Evolutionary conservation across 2,888 invertebrate genomes (phyloP).

Genomic region (Sesia apiformis): DNA sequence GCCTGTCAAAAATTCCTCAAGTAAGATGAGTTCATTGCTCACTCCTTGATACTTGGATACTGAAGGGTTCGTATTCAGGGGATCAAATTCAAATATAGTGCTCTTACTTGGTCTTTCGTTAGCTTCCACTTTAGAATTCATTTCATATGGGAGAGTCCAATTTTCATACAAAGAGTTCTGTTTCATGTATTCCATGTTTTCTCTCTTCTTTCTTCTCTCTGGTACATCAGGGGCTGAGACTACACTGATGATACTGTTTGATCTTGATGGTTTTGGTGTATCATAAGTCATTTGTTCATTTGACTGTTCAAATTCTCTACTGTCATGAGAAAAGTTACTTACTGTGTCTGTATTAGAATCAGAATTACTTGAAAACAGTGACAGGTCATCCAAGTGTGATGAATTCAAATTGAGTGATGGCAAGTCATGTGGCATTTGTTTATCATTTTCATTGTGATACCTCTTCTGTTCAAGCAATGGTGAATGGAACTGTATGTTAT

Average conservation of each 20-base stretch:
- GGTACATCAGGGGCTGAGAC: conserved; percentile 44
- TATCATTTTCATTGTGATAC: conserved; percentile 26
- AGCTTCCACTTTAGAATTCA: conserved; percentile 11
- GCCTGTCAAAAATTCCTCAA: conserved; percentile 80
- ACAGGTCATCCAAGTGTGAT: conserved; percentile 47
- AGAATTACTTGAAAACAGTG: conserved; percentile 52
- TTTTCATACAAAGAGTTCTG: conserved; percentile 59
- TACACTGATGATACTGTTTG: conserved; percentile 43
- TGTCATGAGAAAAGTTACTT: conserved; percentile 50
- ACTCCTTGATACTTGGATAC: conserved; percentile 48
- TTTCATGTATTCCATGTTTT: conserved; percentile 34
- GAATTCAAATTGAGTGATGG: conserved; percentile 39
- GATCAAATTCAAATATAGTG: conserved; percentile 85
- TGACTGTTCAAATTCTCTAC: conserved; percentile 36
- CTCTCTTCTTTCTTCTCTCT: conserved; percentile 39
- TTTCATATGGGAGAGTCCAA: conserved; percentile 37
- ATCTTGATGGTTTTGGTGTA: conserved; percentile 44
- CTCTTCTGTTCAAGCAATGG: conserved; percentile 67
- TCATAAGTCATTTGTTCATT: conserved; percentile 48
- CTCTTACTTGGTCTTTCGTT: conserved; percentile 61
- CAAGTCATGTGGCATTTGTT: conserved; percentile 19
- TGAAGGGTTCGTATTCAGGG: conserved; percentile 44
- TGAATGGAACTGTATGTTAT: conserved; percentile 78
- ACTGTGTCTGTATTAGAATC: conserved; percentile 47
- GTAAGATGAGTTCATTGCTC: conserved; percentile 76